Base-by-base conservation (phyloP, 2,888 invertebrate species). In the Lumbricus terrestris region DNA sequence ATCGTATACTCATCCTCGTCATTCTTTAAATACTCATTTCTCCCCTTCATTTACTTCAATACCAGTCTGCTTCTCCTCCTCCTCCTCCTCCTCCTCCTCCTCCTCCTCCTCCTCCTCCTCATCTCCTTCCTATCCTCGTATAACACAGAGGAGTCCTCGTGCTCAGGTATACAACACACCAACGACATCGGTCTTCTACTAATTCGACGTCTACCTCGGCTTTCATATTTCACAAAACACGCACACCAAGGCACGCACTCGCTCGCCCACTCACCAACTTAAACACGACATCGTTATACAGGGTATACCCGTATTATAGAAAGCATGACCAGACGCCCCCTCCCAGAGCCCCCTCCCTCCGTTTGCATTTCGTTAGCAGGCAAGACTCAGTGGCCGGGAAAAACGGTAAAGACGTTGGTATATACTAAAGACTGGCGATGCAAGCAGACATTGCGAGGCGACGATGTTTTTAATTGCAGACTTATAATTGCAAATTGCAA, bases 31-130 rank as follows among this genome's bases (percentile, higher is more conserved):
- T n/a, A n/a, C n/a, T n/a, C n/a, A n/a, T n/a, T n/a, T n/a, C n/a
- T n/a, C n/a, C n/a, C n/a, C n/a, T n/a, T n/a, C n/a, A n/a, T n/a
- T n/a, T n/a, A n/a, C n/a, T n/a, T n/a, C n/a, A n/a, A n/a, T n/a
- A n/a, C n/a, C n/a, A n/a, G n/a, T n/a, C 29, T 54, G 5, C 23
- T 54, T 29, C 54, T 54, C 54, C 54, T 4, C 29, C 13, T 23
- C 69, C 69, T 69, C 69, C n/a, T 69, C 29, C 69, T 69, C n/a
- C 69, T 47, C 54, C 88, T 88, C 54, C 88, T 88, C 54, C 88
- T 90, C 88, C 47, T 90, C 33, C 88, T 89, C 54, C 47, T 90
- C 88, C 88, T 90, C 88, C 47, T n/a, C 29, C 29, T 69, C 23
- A 5, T 5, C 16, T 54, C 4, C 69, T 6, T 8, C 13, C n/a